Conservation (phyloP, 2,113 vertebrate genomes). For the Typhlomys cinereus region DNA sequence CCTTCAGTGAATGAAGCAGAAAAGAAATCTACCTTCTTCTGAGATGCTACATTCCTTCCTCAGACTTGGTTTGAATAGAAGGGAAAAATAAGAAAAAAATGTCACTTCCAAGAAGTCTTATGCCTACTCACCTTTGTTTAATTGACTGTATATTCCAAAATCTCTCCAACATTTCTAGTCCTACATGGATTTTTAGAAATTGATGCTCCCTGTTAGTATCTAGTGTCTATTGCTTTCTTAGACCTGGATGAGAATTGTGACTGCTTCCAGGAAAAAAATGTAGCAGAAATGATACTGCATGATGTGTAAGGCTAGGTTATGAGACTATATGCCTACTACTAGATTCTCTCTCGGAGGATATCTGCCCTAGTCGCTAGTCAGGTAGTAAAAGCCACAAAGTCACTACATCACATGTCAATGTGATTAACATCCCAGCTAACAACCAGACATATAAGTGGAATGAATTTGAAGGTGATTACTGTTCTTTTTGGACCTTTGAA, state of each 20-base stretch:
- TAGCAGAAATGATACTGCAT: neutral
- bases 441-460: neutral
- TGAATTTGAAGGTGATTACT: neutral
- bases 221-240: neutral
- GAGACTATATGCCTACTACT: neutral
- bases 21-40: neutral
- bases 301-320: neutral
- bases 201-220: neutral
- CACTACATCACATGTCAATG: neutral
- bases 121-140: neutral
- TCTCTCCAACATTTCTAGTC: neutral
- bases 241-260: neutral
- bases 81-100: constrained; percentile 7
- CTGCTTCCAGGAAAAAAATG: neutral
- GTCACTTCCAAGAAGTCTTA: neutral
- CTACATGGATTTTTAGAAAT: neutral
- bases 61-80: neutral
- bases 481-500: neutral
- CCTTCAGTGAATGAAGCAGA: neutral
- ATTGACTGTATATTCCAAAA: neutral
- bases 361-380: neutral
- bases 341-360: neutral
- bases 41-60: neutral
- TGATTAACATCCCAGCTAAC: neutral
- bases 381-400: neutral